Conservation (phyloP, 2,888 invertebrate genomes). For the Dryobotodes eremita region DNA sequence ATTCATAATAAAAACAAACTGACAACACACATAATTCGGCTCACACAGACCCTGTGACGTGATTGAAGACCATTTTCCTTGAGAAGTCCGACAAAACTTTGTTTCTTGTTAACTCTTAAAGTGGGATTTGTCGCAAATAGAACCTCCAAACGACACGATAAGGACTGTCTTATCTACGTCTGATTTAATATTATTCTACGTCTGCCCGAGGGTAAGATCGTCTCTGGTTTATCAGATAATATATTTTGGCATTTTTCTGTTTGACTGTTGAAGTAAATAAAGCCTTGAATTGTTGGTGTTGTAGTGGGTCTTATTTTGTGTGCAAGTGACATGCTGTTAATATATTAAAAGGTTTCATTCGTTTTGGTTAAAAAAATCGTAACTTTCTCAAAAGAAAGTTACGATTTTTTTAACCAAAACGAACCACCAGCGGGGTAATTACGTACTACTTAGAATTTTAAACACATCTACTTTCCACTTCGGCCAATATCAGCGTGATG, state of each 20-base stretch:
- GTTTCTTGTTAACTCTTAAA: conserved; percentile 67
- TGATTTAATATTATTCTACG: conserved; percentile 69
- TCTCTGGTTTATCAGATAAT: conserved; percentile 65
- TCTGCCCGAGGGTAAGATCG: conserved; percentile 46
- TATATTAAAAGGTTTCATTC: background rate
- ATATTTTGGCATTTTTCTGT: conserved; percentile 50
- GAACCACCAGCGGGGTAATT: background rate
- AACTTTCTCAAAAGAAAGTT: background rate
- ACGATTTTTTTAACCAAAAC: too few relatives aligned
- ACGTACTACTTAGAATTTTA: background rate
- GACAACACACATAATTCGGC: conserved; percentile 45
- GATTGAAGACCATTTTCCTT: conserved; percentile 59
- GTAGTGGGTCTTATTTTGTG: background rate
- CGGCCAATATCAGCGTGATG: background rate
- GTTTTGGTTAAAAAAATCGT: background rate
- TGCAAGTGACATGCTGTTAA: background rate
- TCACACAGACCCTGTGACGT: conserved; percentile 52
- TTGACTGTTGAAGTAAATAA: conserved; percentile 38
- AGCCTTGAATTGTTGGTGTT: conserved; percentile 7
- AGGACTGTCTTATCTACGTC: conserved; percentile 61
- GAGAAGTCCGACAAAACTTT: conserved; percentile 58
- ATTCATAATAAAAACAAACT: conserved; percentile 39
- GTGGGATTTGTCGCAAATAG: conserved; percentile 66
- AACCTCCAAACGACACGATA: conserved; percentile 64
- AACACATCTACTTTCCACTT: background rate